A percentile compares a stretch with the other conserved stretches of the same genome.
Evolutionary conservation across 1,140 invertebrate species (phyloP).

Genomic region (Leguminivora glycinivorella): DNA sequence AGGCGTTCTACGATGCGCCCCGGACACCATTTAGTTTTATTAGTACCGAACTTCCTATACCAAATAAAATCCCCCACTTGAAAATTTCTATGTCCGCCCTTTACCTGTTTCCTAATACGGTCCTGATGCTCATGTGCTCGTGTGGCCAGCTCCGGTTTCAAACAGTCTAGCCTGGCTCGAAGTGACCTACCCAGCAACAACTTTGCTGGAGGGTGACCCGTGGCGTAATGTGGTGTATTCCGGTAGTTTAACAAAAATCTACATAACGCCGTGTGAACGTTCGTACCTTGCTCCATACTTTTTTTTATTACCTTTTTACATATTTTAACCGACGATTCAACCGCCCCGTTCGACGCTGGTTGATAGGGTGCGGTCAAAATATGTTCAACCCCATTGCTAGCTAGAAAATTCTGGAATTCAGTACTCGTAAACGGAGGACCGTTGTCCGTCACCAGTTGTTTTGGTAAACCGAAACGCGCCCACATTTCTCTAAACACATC

Average conservation of each 20-base stretch:
- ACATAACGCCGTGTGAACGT: background rate
- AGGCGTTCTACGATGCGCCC: too few relatives aligned
- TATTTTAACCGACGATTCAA: background rate
- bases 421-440: slow-evolving; percentile 39
- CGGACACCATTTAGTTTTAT: too few relatives aligned
- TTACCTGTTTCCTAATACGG: too few relatives aligned
- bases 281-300: background rate
- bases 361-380: too few relatives aligned
- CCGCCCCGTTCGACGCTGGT: slow-evolving; percentile 42
- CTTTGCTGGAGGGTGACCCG: too few relatives aligned
- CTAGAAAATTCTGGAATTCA: slow-evolving; percentile 43
- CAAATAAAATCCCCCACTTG: too few relatives aligned
- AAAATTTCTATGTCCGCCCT: too few relatives aligned
- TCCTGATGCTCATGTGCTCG: too few relatives aligned
- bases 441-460: slow-evolving; percentile 39
- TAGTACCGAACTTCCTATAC: too few relatives aligned
- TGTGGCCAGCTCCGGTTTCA: too few relatives aligned
- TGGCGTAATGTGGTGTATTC: background rate
- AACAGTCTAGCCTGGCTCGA: too few relatives aligned
- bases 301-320: background rate
- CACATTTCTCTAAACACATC: slow-evolving; percentile 17
- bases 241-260: background rate
- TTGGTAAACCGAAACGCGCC: slow-evolving; percentile 33
- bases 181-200: too few relatives aligned
- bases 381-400: slow-evolving; percentile 45